phyloP scores from a whole-genome alignment of 2,113 vertebrate species.

The Sturnira hondurensis region DNA sequence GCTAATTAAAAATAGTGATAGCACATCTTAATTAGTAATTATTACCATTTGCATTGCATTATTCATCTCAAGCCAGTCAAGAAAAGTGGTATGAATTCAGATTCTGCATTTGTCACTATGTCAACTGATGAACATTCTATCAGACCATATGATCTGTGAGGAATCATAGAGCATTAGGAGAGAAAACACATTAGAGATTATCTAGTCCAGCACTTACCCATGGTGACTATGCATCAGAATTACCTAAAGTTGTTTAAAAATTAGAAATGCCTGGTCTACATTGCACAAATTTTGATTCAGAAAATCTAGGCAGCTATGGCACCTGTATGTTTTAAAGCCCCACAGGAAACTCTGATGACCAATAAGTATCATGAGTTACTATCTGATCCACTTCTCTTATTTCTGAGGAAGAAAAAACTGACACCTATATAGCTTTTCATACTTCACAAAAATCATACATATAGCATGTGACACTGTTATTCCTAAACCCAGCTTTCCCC shows the following conservation, averaged over 20 bases:
- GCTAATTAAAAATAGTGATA: constrained; percentile 9
- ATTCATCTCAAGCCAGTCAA: not conserved
- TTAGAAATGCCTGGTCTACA: not conserved
- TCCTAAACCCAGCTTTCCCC: not conserved
- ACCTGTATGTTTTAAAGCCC: not conserved
- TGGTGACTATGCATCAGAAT: not conserved
- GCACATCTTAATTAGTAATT: not conserved
- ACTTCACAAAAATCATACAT: not conserved
- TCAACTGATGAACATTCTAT: not conserved
- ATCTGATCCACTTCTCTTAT: not conserved
- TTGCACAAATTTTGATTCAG: not conserved
- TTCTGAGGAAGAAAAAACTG: constrained; percentile 32
- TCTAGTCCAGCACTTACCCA: not conserved
- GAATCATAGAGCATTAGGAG: not conserved
- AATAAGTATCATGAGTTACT: not conserved
- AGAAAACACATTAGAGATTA: not conserved
- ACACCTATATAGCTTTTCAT: not conserved
- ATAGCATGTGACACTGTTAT: not conserved
- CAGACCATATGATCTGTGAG: not conserved
- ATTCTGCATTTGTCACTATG: not conserved
- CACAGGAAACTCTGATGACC: not conserved
- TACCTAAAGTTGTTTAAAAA: not conserved
- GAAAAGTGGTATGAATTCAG: not conserved
- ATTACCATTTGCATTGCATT: not conserved
- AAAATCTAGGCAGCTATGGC: not conserved